Conservation (phyloP, 1,140 invertebrate species). For the Bombus confusus region DNA sequence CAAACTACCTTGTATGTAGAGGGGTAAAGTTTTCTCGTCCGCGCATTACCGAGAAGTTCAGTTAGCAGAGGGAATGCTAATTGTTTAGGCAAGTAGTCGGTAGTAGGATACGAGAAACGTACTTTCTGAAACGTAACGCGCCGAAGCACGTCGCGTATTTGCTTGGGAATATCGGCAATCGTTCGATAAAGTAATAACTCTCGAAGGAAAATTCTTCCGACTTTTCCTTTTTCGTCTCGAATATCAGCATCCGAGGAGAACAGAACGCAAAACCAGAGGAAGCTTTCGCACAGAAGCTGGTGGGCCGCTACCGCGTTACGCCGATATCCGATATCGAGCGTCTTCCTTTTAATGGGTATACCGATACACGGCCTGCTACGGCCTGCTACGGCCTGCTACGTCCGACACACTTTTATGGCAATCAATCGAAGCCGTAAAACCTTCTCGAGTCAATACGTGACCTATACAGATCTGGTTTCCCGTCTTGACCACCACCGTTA, state of each 20-base stretch:
- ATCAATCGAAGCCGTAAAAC: constrained; percentile 59
- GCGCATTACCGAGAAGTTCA: background rate
- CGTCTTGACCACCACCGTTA: constrained; percentile 34
- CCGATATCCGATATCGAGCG: constrained; percentile 58
- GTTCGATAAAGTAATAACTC: background rate
- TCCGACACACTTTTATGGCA: constrained; percentile 57
- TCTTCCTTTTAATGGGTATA: constrained; percentile 60
- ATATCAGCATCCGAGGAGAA: background rate
- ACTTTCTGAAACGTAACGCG: background rate
- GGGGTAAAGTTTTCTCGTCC: background rate
- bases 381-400: constrained; percentile 9
- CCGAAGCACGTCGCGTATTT: background rate
- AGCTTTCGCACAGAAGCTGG: constrained; percentile 21
- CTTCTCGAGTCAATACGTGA: constrained; percentile 38
- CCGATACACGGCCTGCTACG: constrained; percentile 42
- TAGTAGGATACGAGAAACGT: background rate
- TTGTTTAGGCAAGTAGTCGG: background rate
- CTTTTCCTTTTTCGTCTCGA: accelerated
- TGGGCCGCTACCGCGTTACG: constrained; percentile 26
- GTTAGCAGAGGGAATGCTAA: background rate
- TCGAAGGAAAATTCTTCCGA: background rate
- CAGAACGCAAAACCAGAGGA: constrained; percentile 10
- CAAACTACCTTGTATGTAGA: background rate
- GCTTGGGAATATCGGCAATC: background rate
- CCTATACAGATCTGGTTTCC: constrained; percentile 28